Conservation (phyloP, 2,113 vertebrate genomes). For the Sphyrna mokarran region DNA sequence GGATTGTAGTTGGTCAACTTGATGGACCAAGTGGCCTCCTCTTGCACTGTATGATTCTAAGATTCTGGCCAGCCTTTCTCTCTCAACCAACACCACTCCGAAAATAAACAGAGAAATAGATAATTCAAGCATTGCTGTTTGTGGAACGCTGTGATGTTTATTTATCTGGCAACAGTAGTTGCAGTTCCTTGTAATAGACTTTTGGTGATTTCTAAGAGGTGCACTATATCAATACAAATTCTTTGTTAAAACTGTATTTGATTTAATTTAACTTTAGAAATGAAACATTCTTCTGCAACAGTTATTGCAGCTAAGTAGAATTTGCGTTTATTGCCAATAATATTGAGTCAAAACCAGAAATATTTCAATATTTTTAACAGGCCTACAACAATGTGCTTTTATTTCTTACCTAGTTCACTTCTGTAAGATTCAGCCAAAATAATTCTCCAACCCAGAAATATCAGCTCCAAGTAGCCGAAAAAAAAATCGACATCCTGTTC, state of each 20-base stretch:
- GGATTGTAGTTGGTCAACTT: no score
- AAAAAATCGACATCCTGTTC: not conserved
- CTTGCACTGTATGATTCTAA: no score
- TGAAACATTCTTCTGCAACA: not conserved
- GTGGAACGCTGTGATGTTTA: not conserved
- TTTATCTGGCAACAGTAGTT: not conserved
- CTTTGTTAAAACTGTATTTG: not conserved
- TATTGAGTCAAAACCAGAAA: not conserved
- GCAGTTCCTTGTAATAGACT: not conserved
- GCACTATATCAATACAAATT: not conserved
- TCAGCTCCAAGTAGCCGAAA: not conserved
- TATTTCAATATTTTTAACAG: not conserved
- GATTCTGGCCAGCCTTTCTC: not conserved
- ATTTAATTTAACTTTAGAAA: not conserved
- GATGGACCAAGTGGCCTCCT: no score
- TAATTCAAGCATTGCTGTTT: not conserved
- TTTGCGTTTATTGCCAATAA: not conserved
- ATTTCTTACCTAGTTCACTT: not conserved
- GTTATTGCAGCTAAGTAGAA: not conserved
- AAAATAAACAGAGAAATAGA: not conserved
- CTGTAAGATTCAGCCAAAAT: not conserved
- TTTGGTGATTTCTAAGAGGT: not conserved
- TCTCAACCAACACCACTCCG: not conserved
- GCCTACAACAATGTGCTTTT: not conserved
- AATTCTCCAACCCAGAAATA: not conserved